These are phyloP conservation scores for Mimas tiliae DNA, from an alignment of 2,888 invertebrate species.

Conservation along the genomic window DNA sequence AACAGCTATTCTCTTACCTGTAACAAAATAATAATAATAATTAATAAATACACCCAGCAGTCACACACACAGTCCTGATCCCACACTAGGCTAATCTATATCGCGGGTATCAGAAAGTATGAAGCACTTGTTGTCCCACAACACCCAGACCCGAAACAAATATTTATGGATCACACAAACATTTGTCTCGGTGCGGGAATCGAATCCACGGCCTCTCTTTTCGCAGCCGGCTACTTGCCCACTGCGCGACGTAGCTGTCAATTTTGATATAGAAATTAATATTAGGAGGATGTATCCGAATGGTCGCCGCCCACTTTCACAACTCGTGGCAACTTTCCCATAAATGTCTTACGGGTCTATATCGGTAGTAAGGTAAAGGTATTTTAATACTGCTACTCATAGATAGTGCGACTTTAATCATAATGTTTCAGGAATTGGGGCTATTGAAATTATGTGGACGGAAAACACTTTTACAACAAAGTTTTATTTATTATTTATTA, in stretches of 20 bases:
- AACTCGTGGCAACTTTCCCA: conserved; percentile 13
- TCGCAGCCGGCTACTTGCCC: too few relatives aligned
- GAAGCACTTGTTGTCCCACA: too few relatives aligned
- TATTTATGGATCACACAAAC: too few relatives aligned
- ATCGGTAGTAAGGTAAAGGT: background rate
- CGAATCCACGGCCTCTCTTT: too few relatives aligned
- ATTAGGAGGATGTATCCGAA: background rate
- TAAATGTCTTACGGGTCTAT: conserved; percentile 14
- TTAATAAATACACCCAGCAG: too few relatives aligned
- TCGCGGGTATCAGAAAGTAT: too few relatives aligned
- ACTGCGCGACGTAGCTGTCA: too few relatives aligned
- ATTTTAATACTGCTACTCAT: conserved; percentile 2
- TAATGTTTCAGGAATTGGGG: background rate
- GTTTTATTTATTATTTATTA: too few relatives aligned
- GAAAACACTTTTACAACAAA: background rate
- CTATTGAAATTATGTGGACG: background rate
- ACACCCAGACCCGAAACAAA: too few relatives aligned
- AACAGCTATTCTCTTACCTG: conserved; percentile 22
- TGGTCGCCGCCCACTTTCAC: conserved; percentile 23
- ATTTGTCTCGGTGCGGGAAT: too few relatives aligned
- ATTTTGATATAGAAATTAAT: background rate
- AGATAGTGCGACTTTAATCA: background rate
- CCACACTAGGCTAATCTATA: too few relatives aligned
- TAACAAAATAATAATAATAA: conserved; percentile 22
- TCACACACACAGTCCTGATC: too few relatives aligned